phyloP scores from a whole-genome alignment of 2,113 vertebrate species.

The Dicrurus megarhynchus region DNA sequence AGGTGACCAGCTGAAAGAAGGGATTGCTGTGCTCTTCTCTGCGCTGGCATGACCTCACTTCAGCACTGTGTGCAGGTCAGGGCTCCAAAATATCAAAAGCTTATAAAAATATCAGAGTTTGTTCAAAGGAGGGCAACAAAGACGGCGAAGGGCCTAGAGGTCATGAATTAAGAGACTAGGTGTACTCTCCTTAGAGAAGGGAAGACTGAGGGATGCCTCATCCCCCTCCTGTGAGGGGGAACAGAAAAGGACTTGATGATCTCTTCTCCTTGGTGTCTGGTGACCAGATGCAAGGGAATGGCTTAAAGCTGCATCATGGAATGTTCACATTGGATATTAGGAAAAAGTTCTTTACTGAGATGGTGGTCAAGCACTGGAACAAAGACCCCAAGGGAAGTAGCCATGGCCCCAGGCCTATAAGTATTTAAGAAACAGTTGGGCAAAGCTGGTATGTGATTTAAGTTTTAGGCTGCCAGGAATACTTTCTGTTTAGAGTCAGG shows the following conservation, averaged over 20 bases:
- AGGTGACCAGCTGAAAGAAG: neutral
- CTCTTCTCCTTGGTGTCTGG: neutral
- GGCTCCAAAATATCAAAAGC: neutral
- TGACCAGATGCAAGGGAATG: neutral
- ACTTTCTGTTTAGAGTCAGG: neutral
- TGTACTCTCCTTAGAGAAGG: neutral
- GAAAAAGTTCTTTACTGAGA: neutral
- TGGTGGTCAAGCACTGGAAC: neutral
- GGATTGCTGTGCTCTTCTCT: neutral
- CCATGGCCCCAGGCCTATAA: neutral
- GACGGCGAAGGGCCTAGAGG: neutral
- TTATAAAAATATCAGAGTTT: neutral
- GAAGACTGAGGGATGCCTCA: neutral
- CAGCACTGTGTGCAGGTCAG: neutral
- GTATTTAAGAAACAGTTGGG: neutral
- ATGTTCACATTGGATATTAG: neutral
- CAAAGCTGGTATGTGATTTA: neutral
- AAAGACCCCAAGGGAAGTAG: neutral
- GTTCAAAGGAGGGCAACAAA: neutral
- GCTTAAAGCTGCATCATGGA: neutral
- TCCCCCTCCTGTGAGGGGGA: neutral
- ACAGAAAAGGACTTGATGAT: neutral
- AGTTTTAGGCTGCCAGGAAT: neutral
- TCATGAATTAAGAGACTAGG: neutral
- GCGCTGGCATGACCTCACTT: neutral